Conservation (phyloP, 1,140 invertebrate species). For the Drosophila ogumai region DNA sequence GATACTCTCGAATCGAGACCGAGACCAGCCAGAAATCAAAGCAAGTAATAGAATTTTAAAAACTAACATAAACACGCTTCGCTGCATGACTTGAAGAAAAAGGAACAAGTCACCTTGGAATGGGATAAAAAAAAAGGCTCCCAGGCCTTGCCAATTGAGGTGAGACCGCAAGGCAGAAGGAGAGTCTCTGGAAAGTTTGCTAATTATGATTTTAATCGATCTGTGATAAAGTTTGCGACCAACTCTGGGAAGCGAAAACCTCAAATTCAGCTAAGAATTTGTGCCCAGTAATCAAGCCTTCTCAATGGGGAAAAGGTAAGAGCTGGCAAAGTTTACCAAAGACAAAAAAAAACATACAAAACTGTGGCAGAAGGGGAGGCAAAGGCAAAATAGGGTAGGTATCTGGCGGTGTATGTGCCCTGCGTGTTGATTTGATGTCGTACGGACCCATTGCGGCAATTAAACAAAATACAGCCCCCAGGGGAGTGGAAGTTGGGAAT, state of each 20-base stretch:
- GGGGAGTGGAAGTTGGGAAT: conserved; percentile 4
- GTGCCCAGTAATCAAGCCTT: conserved; percentile 54
- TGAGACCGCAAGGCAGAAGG: conserved; percentile 24
- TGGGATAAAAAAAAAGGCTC: background rate
- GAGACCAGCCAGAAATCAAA: conserved; percentile 52
- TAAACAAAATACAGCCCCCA: conserved; percentile 49
- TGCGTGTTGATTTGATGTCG: conserved; percentile 62
- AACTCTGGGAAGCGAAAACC: conserved; percentile 5
- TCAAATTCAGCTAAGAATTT: conserved; percentile 26
- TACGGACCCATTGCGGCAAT: conserved; percentile 60
- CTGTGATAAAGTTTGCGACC: conserved; percentile 24
- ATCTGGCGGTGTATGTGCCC: conserved; percentile 46
- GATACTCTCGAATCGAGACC: conserved; percentile 3
- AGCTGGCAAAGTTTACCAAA: conserved; percentile 9
- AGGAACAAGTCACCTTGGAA: conserved; percentile 5
- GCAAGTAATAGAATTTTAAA: conserved; percentile 78
- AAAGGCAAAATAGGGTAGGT: background rate
- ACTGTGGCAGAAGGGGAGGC: background rate
- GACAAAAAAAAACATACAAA: background rate
- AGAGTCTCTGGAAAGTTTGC: conserved; percentile 61
- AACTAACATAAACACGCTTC: conserved; percentile 65
- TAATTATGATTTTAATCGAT: conserved; percentile 79
- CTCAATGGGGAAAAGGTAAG: conserved; percentile 25
- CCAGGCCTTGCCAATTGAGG: conserved; percentile 36
- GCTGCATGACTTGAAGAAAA: conserved; percentile 63